Percentiles rank a stretch among this genome's conserved stretches.
phyloP scores from a whole-genome alignment of 2,113 vertebrate species.

The Colossoma macropomum region DNA sequence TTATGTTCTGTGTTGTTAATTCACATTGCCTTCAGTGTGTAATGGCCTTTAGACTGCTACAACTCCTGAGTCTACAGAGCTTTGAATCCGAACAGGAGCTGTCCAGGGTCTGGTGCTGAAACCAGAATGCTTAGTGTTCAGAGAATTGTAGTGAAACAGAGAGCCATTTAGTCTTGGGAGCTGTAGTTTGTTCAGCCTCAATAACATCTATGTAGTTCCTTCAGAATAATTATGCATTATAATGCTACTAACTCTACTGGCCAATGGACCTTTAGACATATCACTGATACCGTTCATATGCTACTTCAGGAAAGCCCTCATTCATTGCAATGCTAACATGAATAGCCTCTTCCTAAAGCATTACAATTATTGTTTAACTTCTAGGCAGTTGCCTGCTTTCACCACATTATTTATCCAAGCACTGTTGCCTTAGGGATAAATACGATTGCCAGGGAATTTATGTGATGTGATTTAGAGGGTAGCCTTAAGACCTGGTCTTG shows the following conservation, averaged over 20 bases:
- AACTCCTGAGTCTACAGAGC: neutral
- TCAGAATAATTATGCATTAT: neutral
- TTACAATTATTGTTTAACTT: neutral
- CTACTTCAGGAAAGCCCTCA: neutral
- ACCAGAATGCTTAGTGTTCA: neutral
- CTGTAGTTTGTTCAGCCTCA: neutral
- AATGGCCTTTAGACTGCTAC: neutral
- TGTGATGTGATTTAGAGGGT: neutral
- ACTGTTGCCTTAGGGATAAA: neutral
- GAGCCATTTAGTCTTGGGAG: neutral
- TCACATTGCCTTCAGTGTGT: neutral
- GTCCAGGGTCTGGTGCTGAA: constrained; percentile 35
- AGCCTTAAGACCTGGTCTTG: neutral
- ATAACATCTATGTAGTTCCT: neutral
- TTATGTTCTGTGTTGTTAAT: neutral
- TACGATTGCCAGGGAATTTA: neutral
- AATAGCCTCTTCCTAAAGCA: neutral
- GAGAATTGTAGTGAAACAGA: neutral
- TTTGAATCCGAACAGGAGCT: constrained; percentile 12
- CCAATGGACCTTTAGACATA: constrained; percentile 2
- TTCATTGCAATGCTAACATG: neutral
- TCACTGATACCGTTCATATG: neutral
- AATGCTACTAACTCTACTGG: neutral
- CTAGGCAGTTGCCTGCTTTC: neutral
- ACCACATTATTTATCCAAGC: neutral